phyloP scores from a whole-genome alignment of 1,140 invertebrate species.

The Steinernema feltiae region DNA sequence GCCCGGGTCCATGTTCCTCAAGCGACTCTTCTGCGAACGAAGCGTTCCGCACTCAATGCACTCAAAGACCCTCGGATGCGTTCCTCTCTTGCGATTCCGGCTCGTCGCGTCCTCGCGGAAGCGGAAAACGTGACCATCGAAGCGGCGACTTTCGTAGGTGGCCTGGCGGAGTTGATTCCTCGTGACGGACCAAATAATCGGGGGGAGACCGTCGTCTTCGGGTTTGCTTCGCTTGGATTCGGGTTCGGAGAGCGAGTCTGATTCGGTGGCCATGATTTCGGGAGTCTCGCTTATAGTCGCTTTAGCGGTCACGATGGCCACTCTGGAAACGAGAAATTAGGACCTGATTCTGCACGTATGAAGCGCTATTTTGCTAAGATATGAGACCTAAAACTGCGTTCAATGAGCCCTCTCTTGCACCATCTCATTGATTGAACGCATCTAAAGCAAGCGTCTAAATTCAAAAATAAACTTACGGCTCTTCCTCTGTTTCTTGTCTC shows the following conservation, averaged over 20 bases:
- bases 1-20: background rate
- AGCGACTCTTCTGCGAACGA: background rate
- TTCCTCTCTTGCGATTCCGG: background rate
- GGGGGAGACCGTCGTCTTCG: background rate
- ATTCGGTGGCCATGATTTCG: too few species aligned
- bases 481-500: too few species aligned
- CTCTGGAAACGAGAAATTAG: too few species aligned
- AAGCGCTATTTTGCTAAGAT: too few species aligned
- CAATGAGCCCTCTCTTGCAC: too few species aligned
- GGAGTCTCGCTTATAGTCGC: too few species aligned
- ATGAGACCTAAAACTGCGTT: too few species aligned
- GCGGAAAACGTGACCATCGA: conserved; percentile 2
- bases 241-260: background rate
- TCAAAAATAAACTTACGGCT: too few species aligned
- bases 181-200: background rate
- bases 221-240: background rate
- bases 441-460: too few species aligned
- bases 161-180: background rate
- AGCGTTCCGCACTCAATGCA: background rate
- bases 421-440: too few species aligned
- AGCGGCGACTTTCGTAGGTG: background rate
- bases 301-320: too few species aligned
- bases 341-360: too few species aligned
- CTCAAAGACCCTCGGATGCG: background rate
- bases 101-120: background rate